Conservation (phyloP, 2,797 vertebrate species). For the Phataginus tricuspis region DNA sequence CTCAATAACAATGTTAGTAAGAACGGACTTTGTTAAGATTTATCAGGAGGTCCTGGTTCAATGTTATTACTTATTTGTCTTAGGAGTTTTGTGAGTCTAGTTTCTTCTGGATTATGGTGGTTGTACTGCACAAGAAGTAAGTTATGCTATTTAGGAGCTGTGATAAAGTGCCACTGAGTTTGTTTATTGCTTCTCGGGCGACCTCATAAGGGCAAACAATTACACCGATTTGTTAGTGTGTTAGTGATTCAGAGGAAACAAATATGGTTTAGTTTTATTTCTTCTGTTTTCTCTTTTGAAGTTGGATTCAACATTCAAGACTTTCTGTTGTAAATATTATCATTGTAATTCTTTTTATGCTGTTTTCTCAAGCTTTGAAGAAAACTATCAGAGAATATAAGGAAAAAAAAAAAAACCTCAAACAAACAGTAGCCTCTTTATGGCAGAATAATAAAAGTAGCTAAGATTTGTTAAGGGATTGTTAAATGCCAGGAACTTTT, state of each 20-base stretch:
- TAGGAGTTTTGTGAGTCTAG: neutral
- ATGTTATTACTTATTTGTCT: neutral
- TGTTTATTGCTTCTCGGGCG: neutral
- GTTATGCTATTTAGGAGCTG: neutral
- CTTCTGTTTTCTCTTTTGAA: constrained; percentile 1
- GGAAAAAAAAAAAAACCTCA: neutral
- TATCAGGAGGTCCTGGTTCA: neutral
- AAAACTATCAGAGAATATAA: neutral
- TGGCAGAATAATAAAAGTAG: neutral
- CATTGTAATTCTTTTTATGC: neutral
- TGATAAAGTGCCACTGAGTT: neutral
- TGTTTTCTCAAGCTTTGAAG: constrained; percentile 12
- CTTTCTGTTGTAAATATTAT: neutral
- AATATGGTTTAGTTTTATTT: neutral
- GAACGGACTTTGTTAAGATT: neutral
- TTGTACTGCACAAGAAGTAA: neutral
- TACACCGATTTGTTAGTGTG: neutral
- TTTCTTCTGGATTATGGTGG: neutral
- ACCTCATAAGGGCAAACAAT: neutral
- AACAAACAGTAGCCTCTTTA: neutral
- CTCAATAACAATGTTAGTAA: neutral
- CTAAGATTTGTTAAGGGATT: neutral
- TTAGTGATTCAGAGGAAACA: constrained; percentile 16
- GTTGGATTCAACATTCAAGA: neutral
- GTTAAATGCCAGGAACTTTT: constrained; percentile 8